These are phyloP conservation scores for Dicentrarchus labrax DNA, from an alignment of 2,113 vertebrate genomes.

Conservation along the genomic window DNA sequence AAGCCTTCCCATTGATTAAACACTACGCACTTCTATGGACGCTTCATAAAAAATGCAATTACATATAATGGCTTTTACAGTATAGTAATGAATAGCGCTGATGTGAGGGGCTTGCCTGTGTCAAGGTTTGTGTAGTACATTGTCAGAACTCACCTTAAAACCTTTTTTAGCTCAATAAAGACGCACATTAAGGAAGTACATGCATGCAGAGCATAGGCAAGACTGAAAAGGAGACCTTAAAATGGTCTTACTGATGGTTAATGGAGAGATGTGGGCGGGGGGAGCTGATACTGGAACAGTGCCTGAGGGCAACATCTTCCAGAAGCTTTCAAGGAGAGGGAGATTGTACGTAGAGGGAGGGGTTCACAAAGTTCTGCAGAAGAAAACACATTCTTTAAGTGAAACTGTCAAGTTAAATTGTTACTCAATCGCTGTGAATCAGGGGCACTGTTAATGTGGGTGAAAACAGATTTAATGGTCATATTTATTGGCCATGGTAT, in stretches of 20 bases:
- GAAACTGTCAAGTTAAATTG: constrained; percentile 43
- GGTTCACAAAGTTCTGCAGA: constrained; percentile 30
- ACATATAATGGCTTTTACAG: constrained; percentile 61
- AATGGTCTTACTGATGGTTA: constrained; percentile 42
- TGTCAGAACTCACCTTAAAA: constrained; percentile 31
- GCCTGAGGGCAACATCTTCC: constrained; percentile 49
- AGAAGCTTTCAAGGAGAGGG: constrained; percentile 27
- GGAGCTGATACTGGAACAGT: constrained; percentile 36
- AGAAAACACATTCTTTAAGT: constrained; percentile 35
- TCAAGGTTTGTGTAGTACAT: constrained; percentile 38
- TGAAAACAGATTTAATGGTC: constrained; percentile 59
- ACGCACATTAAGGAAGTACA: constrained; percentile 4
- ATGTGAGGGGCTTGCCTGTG: constrained; percentile 8
- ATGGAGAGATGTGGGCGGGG: constrained; percentile 29
- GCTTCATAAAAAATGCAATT: constrained; percentile 76
- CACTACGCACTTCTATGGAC: constrained; percentile 30
- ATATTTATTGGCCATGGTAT: constrained; percentile 56
- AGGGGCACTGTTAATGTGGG: constrained; percentile 50
- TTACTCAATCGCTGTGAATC: constrained; percentile 45
- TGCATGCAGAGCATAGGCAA: constrained; percentile 11
- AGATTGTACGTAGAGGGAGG: constrained; percentile 22
- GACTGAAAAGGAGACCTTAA: not conserved
- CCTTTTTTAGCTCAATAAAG: constrained; percentile 9
- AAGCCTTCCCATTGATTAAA: constrained; percentile 60
- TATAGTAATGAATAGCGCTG: constrained; percentile 55